Base-by-base conservation (phyloP, 2,113 vertebrate species). In the Astatotilapia flaviijosephi region DNA sequence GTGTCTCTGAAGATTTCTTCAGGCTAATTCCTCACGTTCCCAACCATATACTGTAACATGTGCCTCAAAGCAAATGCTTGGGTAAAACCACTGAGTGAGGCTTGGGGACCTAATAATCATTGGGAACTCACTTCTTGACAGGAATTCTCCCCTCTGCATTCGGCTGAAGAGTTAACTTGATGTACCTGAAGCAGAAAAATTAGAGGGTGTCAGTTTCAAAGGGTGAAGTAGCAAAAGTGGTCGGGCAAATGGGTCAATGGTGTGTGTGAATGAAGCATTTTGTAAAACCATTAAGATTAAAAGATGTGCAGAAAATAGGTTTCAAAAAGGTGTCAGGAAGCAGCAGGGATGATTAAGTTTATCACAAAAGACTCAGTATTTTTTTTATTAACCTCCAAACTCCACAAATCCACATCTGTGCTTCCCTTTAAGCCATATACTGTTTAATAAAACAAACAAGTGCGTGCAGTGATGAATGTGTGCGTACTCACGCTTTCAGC, bases 401-500 rank as follows among this genome's bases (percentile, higher is more conserved):
- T 1, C 9, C 21, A 65, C 68, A 28, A 19, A 75, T 49, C 0
- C 15, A 49, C 42, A 49, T 26, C 26, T 31, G 21, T 19, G 23
- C 42, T 31, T 77, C 70, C 42, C 70, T 77, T 77, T 77, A 31
- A 77, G 23, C 2, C 23, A 0, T 11, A 17, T 15, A 19, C n/a
- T 21, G 33, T 40, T 37, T 26, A 49, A 35, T 49, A 26, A 82
- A 75, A 47, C 40, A 75, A 75, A 75, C 68, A 19, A 7, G 23
- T 19, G 14, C 2, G 23, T 47, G 68, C 68, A 1, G 40, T 19
- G 62, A 26, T 83, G 55, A 49, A 49, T 60, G 45, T 83, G 77
- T 84, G 75, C 58, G 62, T 40, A 97, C 99, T 98, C 97, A 99
- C 99, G 97, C 98, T 96, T 99, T 99, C 94, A 99, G 97, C 95